Evolutionary conservation across 1,140 invertebrate genomes (phyloP), one percentile per base, ranked within the genome.

Genomic region (Lordiphosa mommai): DNA sequence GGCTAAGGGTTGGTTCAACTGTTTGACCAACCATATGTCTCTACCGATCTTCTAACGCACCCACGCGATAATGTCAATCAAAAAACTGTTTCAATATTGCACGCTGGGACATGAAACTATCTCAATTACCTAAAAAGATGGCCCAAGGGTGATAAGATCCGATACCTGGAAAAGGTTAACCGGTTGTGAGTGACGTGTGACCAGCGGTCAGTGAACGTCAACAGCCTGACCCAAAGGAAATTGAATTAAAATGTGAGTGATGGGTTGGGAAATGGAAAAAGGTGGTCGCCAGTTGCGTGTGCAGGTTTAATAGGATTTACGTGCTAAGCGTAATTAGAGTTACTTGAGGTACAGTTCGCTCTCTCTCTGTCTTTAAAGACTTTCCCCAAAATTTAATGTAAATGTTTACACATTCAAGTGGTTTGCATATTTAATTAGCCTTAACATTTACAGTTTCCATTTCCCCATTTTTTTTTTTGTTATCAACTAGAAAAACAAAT

Each of bases 21-120:
- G 34, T 30, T 14, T 61, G 50, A 36, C 52, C 34, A 52, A 52
- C 66, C 56, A 68, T 60, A 47, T 49, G 59, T 68, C 48, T 14
- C n/a, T n/a, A n/a, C n/a, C 37, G 50, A 40, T 36, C 17, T 52
- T 43, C 52, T 58, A 57, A 58, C 43, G 58, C 77, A 76, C 76
- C 77, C 76, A 82, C 76, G 76, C 77, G 76, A 82, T 84, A 82
- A 48, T 82, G 76, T 82, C 76, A 82, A 84, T 82, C 76, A 82
- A 82, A 82, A 84, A 84, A 82, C 77, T 82, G 76, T 72, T 72
- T 74, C 57, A 46, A 68, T 69, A 69, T 55, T 61, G 48, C 64
- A 44, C 51, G 36, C 69, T 33, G 50, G 50, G 41, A 64, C 52
- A 58, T 41, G 38, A 20, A 56, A 47, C 66, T 71, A 67, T 52